Conservation (phyloP, 2,113 vertebrate genomes). For the Progne subis region DNA sequence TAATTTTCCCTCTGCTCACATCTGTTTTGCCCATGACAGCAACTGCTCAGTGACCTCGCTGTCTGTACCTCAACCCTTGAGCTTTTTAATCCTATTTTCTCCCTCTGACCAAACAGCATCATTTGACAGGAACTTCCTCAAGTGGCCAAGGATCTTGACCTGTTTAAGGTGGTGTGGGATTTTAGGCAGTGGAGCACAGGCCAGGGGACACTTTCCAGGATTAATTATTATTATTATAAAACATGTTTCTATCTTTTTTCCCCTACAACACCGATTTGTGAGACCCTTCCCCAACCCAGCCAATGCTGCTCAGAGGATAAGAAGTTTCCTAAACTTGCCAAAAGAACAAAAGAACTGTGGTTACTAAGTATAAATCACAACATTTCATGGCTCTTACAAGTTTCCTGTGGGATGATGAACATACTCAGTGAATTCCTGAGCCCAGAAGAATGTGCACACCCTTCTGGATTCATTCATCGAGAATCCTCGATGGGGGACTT, state of each 20-base stretch:
- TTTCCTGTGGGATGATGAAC: background rate
- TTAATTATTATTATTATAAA: background rate
- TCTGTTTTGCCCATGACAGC: background rate
- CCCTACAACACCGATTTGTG: fast-evolving
- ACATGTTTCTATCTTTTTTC: fast-evolving
- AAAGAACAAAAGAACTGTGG: background rate
- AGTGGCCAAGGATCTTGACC: no score
- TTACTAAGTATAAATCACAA: background rate
- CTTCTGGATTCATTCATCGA: background rate
- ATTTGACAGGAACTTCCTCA: background rate
- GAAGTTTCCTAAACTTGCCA: background rate
- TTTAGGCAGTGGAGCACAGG: background rate
- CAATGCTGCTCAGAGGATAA: background rate
- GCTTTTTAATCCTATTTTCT: background rate
- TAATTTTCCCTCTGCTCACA: background rate
- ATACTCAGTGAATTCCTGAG: background rate
- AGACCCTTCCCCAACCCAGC: background rate
- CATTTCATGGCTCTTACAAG: background rate
- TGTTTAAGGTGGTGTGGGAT: background rate
- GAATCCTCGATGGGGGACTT: background rate
- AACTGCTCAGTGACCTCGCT: fast-evolving
- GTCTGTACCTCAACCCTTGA: background rate
- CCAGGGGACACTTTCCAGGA: background rate
- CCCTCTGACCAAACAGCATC: background rate
- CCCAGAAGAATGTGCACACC: background rate